Base-by-base conservation (phyloP, 2,888 invertebrate genomes). In the Encarsia formosa region DNA sequence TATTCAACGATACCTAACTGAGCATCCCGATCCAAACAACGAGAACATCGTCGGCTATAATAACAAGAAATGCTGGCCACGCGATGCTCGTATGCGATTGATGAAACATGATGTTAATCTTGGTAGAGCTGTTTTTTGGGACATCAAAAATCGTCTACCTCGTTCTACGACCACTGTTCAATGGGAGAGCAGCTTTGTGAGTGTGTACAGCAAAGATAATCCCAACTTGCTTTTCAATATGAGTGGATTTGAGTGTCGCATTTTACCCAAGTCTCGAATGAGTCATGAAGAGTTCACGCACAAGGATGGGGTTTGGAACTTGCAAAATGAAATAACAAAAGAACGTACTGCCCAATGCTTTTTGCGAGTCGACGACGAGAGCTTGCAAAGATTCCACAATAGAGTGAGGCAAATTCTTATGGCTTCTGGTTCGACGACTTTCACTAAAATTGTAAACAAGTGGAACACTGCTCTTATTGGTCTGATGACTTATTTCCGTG, bases 41-140 rank as follows among this genome's bases (percentile, higher is more conserved):
- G 99, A 99, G 74, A 99, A 99, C 74, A 99, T 99, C 65, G 99
- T 99, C 2, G 99, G 99, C 0, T 99, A 99, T 75, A 99, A 99
- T 76, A 99, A 99, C 77, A 99, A 99, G 76, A 99, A 99, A 72
- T 99, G 99, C 75, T 99, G 99, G 99, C 99, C 99, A 0, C 79
- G 99, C 49, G 99, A 99, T 75, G 96, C 99, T 0, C 81, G 99
- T 49, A 99, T 99, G 99, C 81, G 99, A 16, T 81, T 99, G 34
- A 99, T 99, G 99, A 99, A 99, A 69, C 99, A 99, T 68, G 99
- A 99, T 72, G 99, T 99, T 8, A 99, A 99, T 76, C 81, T 99
- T 85, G 99, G 99, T 8, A 86, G 99, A 44, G 99, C 99, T 13
- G 99, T 99, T 1, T 99, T 99, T 76, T 99, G 99, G 99, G 99